Conservation (phyloP, 2,113 vertebrate species). For the Talpa occidentalis region DNA sequence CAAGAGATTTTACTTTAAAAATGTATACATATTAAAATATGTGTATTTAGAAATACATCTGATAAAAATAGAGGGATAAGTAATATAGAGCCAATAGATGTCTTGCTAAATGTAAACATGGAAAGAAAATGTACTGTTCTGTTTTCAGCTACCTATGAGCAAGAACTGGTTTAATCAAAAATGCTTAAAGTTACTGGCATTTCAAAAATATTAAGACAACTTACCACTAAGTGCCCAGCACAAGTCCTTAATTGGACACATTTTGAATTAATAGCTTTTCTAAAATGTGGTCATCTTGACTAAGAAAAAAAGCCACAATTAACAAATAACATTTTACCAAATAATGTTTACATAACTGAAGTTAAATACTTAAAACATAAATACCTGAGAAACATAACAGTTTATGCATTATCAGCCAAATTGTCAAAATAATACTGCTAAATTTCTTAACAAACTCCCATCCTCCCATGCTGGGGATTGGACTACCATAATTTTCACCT, state of each 20-base stretch:
- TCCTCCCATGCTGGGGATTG: background rate
- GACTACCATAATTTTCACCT: background rate
- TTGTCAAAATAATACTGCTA: background rate
- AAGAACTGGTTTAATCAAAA: background rate
- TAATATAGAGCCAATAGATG: background rate
- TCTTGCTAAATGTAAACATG: slow-evolving; percentile 25
- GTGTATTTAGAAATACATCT: background rate
- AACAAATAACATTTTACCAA: background rate
- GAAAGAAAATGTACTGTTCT: background rate
- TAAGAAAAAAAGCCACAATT: background rate
- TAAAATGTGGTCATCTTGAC: background rate
- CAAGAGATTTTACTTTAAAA: slow-evolving; percentile 13
- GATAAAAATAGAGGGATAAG: background rate
- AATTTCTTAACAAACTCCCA: background rate
- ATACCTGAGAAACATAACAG: background rate
- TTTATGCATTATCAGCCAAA: background rate
- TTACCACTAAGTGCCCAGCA: background rate
- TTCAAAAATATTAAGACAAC: background rate
- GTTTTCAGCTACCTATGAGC: background rate
- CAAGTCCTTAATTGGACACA: background rate
- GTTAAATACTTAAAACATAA: background rate
- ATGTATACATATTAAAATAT: background rate
- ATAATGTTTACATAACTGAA: background rate
- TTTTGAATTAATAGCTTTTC: slow-evolving; percentile 9
- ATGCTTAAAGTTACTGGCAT: background rate